These are phyloP conservation scores for Brevipalpus yothersi DNA, from an alignment of 1,140 invertebrate genomes.

Conservation along the genomic window DNA sequence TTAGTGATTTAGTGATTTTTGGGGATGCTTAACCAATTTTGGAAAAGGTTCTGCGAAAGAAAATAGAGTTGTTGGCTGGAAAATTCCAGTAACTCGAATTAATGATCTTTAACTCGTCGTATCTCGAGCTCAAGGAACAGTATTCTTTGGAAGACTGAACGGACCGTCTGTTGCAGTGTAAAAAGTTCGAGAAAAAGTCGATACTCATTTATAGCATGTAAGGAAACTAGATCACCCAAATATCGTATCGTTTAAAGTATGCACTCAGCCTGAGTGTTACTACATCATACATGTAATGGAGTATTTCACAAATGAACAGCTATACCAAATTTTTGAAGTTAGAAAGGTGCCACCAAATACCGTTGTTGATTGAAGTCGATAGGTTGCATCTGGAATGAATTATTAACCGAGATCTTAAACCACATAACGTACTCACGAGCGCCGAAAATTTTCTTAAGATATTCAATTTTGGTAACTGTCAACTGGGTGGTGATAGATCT, in stretches of 20 bases:
- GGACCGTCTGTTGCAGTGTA: slow-evolving; percentile 71
- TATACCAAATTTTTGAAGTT: slow-evolving; percentile 65
- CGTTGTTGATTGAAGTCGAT: slow-evolving; percentile 73
- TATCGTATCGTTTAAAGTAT: slow-evolving; percentile 82
- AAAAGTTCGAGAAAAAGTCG: slow-evolving; percentile 71
- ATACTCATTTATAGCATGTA: slow-evolving; percentile 82
- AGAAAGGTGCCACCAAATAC: slow-evolving; percentile 51
- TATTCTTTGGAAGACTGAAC: slow-evolving; percentile 47
- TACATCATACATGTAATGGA: slow-evolving; percentile 99
- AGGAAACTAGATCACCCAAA: slow-evolving; percentile 86
- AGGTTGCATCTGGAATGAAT: slow-evolving; percentile 92
- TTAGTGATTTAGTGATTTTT: slow-evolving; percentile 53
- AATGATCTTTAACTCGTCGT: slow-evolving; percentile 76
- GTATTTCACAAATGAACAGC: slow-evolving; percentile 76
- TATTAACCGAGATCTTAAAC: slow-evolving; percentile 67
- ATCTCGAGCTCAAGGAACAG: slow-evolving; percentile 82
- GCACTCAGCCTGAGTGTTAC: slow-evolving; percentile 70
- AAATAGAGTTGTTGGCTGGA: slow-evolving; percentile 41
- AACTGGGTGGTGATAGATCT: slow-evolving; percentile 67
- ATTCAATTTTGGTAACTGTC: slow-evolving; percentile 87
- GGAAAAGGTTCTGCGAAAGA: slow-evolving; percentile 33
- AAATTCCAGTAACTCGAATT: slow-evolving; percentile 78
- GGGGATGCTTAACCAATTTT: slow-evolving; percentile 58
- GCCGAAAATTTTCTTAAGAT: slow-evolving; percentile 78
- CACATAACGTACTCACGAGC: slow-evolving; percentile 37